A percentile compares a stretch with the other conserved stretches of the same genome.
phyloP scores from a whole-genome alignment of 1,140 invertebrate species.

The Meloidogyne exigua region DNA sequence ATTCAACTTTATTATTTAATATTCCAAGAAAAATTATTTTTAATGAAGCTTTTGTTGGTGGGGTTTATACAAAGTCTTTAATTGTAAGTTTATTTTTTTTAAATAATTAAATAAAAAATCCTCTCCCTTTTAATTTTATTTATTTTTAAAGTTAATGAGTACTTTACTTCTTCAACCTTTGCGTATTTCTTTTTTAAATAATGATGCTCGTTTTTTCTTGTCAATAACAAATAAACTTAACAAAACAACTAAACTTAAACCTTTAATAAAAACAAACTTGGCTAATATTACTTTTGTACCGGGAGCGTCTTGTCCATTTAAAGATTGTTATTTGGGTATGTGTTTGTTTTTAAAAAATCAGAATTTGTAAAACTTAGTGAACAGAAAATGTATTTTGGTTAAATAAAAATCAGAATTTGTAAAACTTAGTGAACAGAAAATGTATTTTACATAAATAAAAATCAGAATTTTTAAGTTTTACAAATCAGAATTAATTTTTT shows the following conservation, averaged over 20 bases:
- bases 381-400: too few relatives aligned
- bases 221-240: conserved; percentile 18
- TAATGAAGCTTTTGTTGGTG: conserved; percentile 70
- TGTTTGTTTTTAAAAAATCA: conserved; percentile 68
- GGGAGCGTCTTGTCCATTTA: conserved; percentile 71
- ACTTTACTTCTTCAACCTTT: conserved; percentile 50
- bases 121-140: too few relatives aligned
- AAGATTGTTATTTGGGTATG: conserved; percentile 74
- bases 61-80: conserved; percentile 68
- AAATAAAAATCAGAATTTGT: too few relatives aligned
- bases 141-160: conserved; percentile 56
- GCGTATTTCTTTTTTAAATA: conserved; percentile 37
- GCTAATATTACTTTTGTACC: conserved; percentile 74
- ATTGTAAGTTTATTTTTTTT: conserved; percentile 64
- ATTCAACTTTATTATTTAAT: conserved; percentile 78
- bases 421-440: too few relatives aligned
- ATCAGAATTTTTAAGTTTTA: too few relatives aligned
- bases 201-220: conserved; percentile 56
- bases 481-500: too few relatives aligned
- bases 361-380: too few relatives aligned
- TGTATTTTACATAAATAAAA: too few relatives aligned
- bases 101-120: not conserved
- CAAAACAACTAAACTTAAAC: not conserved
- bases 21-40: conserved; percentile 70
- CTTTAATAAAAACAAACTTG: conserved; percentile 58